Base-by-base conservation (phyloP, 2,113 vertebrate species). In the Limnothrissa miodon region DNA sequence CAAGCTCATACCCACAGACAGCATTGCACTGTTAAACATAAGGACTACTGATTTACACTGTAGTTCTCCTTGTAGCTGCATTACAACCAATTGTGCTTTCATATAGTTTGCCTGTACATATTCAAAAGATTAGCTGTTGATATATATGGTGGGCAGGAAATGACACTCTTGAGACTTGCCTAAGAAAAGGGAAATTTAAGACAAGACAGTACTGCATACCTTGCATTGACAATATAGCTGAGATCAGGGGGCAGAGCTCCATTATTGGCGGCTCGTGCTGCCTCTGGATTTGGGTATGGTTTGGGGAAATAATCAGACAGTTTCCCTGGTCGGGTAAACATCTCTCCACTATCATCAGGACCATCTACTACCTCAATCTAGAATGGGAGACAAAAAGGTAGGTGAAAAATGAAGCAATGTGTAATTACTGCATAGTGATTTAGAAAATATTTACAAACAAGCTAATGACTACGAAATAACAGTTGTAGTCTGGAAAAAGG, bases 221-320 rank as follows among this genome's bases (percentile, higher is more conserved):
- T 96, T 86, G 97, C 97, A 8, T 93, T 96, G 80, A 96, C 89
- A 0, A 99, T 96, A 90, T 96, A 96, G 91, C 96, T 97, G 89
- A 99, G 97, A 85, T 99, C 97, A 0, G 97, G 97, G 7, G 97
- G 97, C 84, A 99, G 88, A 0, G 97, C 96, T 29, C 97, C 97
- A 0, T 94, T 96, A 93, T 99, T 99, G 48, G 97, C 96, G 0
- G 81, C 94, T 0, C 97, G 91, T 0, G 97, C 97, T 0, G 96
- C 96, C 90, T 99, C 96, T 0, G 94, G 46, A 87, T 97, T 99
- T 81, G 95, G 4, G 59, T 98, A 99, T 0, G 97, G 97, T 70
- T 95, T 97, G 6, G 97, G 97, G 84, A 99, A 97, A 78, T 95
- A 95, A 87, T 99, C 97, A 0, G 96, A 97, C 39, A 95, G 92